phyloP scores from a whole-genome alignment of 2,888 invertebrate genomes.

The Cancer borealis region DNA sequence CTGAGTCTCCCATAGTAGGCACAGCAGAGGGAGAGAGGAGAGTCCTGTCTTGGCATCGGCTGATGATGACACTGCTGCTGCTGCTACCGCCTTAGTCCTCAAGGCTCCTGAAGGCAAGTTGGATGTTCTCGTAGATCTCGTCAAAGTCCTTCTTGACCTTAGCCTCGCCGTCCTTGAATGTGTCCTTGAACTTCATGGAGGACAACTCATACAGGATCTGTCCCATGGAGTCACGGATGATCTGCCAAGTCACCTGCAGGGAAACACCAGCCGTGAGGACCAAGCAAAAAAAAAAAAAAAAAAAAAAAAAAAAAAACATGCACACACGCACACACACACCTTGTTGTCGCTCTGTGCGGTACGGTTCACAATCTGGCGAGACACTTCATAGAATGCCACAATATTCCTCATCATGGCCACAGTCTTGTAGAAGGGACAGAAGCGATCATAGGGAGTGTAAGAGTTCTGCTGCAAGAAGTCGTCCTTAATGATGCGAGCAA shows the following conservation, averaged over 20 bases:
- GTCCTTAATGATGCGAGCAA: conserved; percentile 98
- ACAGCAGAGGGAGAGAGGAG: conserved; percentile 8
- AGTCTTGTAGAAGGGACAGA: conserved; percentile 99
- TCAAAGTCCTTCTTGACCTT: conserved; percentile 99
- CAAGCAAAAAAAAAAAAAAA: too few relatives aligned
- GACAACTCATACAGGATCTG: conserved; percentile 97
- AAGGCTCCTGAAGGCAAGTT: conserved; percentile 97
- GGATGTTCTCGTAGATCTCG: conserved; percentile 97
- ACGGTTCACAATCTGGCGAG: conserved; percentile 97
- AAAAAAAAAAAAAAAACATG: too few relatives aligned
- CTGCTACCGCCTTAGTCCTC: conserved; percentile 88
- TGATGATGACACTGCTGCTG: background rate
- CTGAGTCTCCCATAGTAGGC: too few relatives aligned
- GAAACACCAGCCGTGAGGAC: too few relatives aligned
- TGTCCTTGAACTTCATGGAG: conserved; percentile 99
- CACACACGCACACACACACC: conserved; percentile 36
- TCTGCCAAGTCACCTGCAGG: conserved; percentile 92
- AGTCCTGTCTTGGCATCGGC: background rate
- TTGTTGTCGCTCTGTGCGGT: conserved; percentile 99
- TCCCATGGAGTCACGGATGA: conserved; percentile 98
- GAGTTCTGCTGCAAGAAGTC: conserved; percentile 99
- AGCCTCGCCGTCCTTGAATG: conserved; percentile 97
- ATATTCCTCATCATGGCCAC: conserved; percentile 99
- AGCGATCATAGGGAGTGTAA: conserved; percentile 95
- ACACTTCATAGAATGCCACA: conserved; percentile 98